Conservation (phyloP, 2,888 invertebrate species). For the Laspeyria flexula region DNA sequence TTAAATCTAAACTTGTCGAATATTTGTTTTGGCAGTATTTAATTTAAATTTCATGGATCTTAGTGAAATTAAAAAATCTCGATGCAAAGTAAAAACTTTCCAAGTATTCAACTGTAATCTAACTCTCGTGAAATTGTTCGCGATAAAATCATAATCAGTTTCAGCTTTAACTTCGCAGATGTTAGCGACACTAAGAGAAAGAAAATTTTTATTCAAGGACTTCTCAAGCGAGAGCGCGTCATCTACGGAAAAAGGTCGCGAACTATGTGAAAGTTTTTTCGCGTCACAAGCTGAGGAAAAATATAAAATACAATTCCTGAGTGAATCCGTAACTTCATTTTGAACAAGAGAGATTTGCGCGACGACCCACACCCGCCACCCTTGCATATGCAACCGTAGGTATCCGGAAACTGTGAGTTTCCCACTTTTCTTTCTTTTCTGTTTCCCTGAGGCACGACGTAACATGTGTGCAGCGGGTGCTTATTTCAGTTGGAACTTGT, state of each 20-base stretch:
- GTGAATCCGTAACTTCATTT: constrained; percentile 79
- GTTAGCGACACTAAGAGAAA: constrained; percentile 44
- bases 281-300: constrained; percentile 67
- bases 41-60: not conserved
- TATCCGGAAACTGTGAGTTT: constrained; percentile 56
- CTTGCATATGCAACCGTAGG: constrained; percentile 74
- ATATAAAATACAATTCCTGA: constrained; percentile 77
- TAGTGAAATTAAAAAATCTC: not conserved
- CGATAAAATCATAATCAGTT: constrained; percentile 28
- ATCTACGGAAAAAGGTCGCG: constrained; percentile 54
- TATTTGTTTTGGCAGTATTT: not conserved
- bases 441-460: constrained; percentile 67
- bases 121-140: constrained; percentile 13
- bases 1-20: not conserved
- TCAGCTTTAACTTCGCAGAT: constrained; percentile 26
- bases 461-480: constrained; percentile 73
- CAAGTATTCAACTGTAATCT: constrained; percentile 13
- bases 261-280: constrained; percentile 69
- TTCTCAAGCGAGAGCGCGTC: constrained; percentile 41
- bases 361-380: constrained; percentile 46
- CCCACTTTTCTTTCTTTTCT: constrained; percentile 66
- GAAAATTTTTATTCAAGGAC: constrained; percentile 37
- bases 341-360: constrained; percentile 74
- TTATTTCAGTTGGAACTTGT: constrained; percentile 79
- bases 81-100: constrained; percentile 9